Base-by-base conservation (phyloP, 1,140 invertebrate genomes). In the Papilio glaucus region DNA sequence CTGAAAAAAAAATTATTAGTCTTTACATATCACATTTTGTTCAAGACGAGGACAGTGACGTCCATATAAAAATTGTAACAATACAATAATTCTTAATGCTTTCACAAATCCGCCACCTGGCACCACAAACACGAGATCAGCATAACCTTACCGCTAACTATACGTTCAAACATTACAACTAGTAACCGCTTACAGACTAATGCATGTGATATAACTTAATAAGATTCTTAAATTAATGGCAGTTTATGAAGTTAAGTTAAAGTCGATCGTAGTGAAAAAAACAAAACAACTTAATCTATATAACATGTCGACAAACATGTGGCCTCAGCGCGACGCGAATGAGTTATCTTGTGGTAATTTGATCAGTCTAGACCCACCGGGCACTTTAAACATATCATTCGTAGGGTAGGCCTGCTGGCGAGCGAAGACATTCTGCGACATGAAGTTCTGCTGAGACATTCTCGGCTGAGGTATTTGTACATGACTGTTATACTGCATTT, bases 1-100 rank as follows among this genome's bases (percentile, higher is more conserved):
- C 84, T 80, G 82, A 83, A 87, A 89, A 89, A 83, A 83, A 89
- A 89, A 84, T 86, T 87, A 89, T 85, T 88, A 92, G 90, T 92
- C 90, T 92, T 92, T 90, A 85, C 77, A 91, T 93, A 93, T 93
- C 91, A 91, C 91, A 93, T 91, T 93, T 91, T 87, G 86, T 93
- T 91, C 83, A 75, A 85, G 80, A 89, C 65, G 65, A 83, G 85
- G 90, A 91, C 89, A 91, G 90, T 92, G 88, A 92, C 89, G 90
- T 91, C 89, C 89, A 73, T 89, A 89, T 85, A 88, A 88, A 89
- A 89, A 88, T 87, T 82, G 82, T 89, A 90, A 88, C 86, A 89
- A 86, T 88, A 87, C 72, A 91, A 93, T 91, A 91, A 91, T 93
- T 93, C 90, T 93, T 91, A 86, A 93, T 93, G 90, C 85, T 92